Evolutionary conservation across 2,797 vertebrate genomes (phyloP), one percentile per base, ranked within the genome.

Genomic region (Enteromius mattozi): DNA sequence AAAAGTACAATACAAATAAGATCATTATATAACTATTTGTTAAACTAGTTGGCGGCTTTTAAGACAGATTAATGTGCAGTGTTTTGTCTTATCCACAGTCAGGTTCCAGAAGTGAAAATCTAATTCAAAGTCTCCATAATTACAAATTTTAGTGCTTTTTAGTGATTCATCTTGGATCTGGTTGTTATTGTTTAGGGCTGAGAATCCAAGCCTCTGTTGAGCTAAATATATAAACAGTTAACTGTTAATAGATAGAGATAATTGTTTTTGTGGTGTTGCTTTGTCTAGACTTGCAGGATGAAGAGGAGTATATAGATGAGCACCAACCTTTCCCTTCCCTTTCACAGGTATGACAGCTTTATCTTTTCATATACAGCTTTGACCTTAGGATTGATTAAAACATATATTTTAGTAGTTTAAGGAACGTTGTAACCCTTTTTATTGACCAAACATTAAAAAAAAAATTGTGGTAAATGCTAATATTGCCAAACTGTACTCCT

Each of bases 261-360:
- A 30, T 45, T 13, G 2, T 7, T 33, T 83, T 45, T 74, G 13
- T 49, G 27, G 16, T 72, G 16, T 71, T 54, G 3, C 47, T 77
- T 70, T 85, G 1, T 82, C 76, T 85, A 99, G 98, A 97, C 88
- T 87, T 95, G 85, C 69, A 95, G 88, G 93, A 95, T 7, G 96
- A 96, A 1, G 97, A 98, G 19, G 97, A 99, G 42, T 95, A 95
- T 87, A 86, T 97, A 30, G 96, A 96, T 86, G 98, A 99, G 89
- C 97, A 96, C 37, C 98, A 99, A 89, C 98, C 98, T 0, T 99
- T 99, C 92, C 98, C 98, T 63, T 97, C 97, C 13, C 95, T 99
- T 82, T 95, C 96, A 35, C 97, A 94, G 94, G 98, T 98, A 92
- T 71, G 19, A 65, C 21, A 2, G 1, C 9, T 21, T 16, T n/a